Evolutionary conservation across 2,113 vertebrate genomes (phyloP), one percentile per base, ranked within the genome.

Genomic region (Cavia aperea): DNA sequence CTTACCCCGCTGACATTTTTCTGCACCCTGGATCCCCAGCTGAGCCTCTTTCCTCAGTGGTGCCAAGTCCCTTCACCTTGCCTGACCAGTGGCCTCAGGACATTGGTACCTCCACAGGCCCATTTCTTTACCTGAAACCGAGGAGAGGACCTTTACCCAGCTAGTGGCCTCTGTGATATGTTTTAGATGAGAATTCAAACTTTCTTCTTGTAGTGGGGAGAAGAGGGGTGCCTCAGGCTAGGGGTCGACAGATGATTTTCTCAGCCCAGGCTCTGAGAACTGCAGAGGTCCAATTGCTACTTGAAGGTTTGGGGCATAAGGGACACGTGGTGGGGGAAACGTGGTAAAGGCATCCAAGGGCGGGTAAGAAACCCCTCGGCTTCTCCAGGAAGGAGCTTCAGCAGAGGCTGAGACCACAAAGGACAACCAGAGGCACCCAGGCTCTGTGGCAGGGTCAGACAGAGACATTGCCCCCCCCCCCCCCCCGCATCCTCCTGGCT

Each of bases 201-300:
- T 81, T 43, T 12, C 26, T 16, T 36, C 19, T 31, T 60, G 51
- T 63, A 58, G 63, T 10, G 23, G 31, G 79, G 29, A n/a, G 51
- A 19, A 8, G 46, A 65, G 70, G 56, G 18, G 26, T 0, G 0
- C 70, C 70, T 56, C 49, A 5, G 78, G 36, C 36, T 16, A 18
- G 36, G 54, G 65, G 15, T 23, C 4, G 1, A 2, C 19, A 7
- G 5, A 7, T 0, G 16, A 15, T n/a, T 24, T 62, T 68, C 29
- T 18, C 15, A 12, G 23, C 8, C 51, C 1, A 43, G 39, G n/a
- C 21, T 21, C 39, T 24, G 21, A 4, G 54, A 15, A 31, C 39
- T 31, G 2, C 14, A 54, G 33, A 63, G 73, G 51, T n/a, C 36
- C 23, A 29, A 7, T n/a, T 4, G 14, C 29, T 29, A 31, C 54